Evolutionary conservation across 1,140 invertebrate genomes (phyloP), one percentile per base, ranked within the genome.

Genomic region (Hylaeus anthracinus): DNA sequence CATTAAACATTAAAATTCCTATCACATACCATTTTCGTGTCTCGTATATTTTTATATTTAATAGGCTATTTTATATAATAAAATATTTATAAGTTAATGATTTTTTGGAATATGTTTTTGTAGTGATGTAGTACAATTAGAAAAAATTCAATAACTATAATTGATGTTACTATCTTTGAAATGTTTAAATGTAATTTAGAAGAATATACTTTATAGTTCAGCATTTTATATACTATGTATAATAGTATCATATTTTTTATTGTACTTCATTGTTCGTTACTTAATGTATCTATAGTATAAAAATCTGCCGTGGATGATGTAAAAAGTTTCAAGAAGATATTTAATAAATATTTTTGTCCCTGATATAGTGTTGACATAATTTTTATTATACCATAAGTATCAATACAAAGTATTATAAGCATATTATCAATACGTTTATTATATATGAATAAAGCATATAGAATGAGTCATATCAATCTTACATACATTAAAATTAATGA

Each of bases 311-410:
- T 48, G 69, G 71, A 66, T 60, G 41, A 37, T 75, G 58, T 72
- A 79, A 72, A 69, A 77, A 83, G 9, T n/a, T 67, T 45, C n/a
- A 60, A 78, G 60, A 71, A 55, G 72, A 56, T 67, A 63, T 82
- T 84, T 61, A 66, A 85, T 65, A 80, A 75, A 69, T 73, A 85
- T 74, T 77, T 82, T 82, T 56, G 61, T 51, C 51, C 61, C 61
- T 64, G 51, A 63, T 64, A 26, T 37, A 48, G 6, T 71, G 48
- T 61, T 77, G 55, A 58, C 12, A 71, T 55, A 45, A 12, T 73
- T 43, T 79, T 73, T 79, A 73, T 79, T 79, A n/a, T 58, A 73
- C 14, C 10, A 66, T 48, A 79, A 73, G 64, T 14, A 48, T 79
- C 73, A 73, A 56, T 79, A 79, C 71, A 79, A 73, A 48, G 56